Conservation (phyloP, 2,113 vertebrate species). For the Oryctolagus cuniculus region DNA sequence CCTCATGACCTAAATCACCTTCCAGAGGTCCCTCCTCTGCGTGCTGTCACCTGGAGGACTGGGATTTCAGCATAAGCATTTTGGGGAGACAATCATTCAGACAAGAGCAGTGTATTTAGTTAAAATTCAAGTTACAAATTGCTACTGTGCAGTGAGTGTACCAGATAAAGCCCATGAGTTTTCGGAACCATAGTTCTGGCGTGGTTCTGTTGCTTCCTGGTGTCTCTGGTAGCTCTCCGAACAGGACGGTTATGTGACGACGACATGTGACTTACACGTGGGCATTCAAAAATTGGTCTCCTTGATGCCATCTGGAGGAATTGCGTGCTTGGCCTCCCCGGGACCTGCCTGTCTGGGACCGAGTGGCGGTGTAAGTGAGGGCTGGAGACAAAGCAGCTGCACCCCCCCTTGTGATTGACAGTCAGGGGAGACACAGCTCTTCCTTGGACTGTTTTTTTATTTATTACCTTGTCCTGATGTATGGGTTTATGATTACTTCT, state of each 20-base stretch:
- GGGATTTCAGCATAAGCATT: background rate
- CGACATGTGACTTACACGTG: background rate
- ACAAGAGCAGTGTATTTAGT: background rate
- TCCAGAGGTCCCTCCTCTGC: background rate
- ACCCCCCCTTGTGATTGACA: background rate
- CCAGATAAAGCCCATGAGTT: background rate
- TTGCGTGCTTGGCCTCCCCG: background rate
- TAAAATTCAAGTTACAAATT: background rate
- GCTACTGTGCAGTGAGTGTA: background rate
- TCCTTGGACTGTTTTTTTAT: background rate
- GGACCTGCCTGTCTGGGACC: background rate
- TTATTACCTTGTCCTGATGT: background rate
- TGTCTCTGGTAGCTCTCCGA: background rate
- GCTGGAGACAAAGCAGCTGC: accelerated
- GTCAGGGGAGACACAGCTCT: background rate
- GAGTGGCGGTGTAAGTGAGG: background rate
- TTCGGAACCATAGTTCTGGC: background rate
- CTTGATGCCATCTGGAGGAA: background rate
- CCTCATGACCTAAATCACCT: background rate
- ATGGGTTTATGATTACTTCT: background rate
- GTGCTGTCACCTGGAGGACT: background rate
- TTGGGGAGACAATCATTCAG: background rate
- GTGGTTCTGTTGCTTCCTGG: background rate
- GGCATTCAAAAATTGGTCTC: background rate
- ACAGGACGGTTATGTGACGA: background rate